Evolutionary conservation across 92 coral and sea anemone genomes (phyloP), one percentile per base, ranked within the genome.

Genomic region (Palythoa grandis): DNA sequence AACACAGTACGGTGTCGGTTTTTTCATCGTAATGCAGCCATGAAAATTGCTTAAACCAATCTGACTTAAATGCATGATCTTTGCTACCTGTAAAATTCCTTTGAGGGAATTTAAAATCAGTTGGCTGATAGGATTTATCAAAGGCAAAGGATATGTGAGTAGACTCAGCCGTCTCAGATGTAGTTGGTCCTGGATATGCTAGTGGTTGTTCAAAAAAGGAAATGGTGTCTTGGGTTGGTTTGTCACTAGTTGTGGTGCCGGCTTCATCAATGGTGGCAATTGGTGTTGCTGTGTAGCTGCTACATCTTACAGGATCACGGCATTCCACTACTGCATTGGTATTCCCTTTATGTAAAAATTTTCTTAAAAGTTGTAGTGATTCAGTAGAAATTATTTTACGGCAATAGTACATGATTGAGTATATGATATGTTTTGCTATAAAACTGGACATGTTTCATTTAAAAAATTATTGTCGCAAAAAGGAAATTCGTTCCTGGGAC

Each of bases 201-300:
- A 70, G 72, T 79, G 84, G 84, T 79, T 79, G 72, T 79, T 79
- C 72, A 15, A 72, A 79, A 79, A 79, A 72, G 35, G 84, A 79
- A 79, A 58, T 63, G 84, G 38, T 61, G 73, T 79, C 73, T 80
- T 80, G 74, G 61, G 85, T 82, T 66, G 75, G 74, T 82, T 82
- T 82, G 60, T n/a, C 47, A 37, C 63, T 5, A 19, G 74, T 43
- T 19, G 85, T 66, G 60, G 63, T 40, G 74, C 56, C 56, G 56
- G 85, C 85, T 82, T 82, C 74, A 65, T 82, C 85, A 66, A 66
- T 82, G 85, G 85, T 82, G 85, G 85, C 85, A 82, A 39, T 82
- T 82, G 85, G n/a, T n/a, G n/a, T n/a, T n/a, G n/a, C n/a, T n/a
- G 85, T 82, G 85, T 82, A 66, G 74, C 74, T 82, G 74, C 85